Evolutionary conservation across 1,140 invertebrate species (phyloP).

Genomic region (Megalopta genalis): DNA sequence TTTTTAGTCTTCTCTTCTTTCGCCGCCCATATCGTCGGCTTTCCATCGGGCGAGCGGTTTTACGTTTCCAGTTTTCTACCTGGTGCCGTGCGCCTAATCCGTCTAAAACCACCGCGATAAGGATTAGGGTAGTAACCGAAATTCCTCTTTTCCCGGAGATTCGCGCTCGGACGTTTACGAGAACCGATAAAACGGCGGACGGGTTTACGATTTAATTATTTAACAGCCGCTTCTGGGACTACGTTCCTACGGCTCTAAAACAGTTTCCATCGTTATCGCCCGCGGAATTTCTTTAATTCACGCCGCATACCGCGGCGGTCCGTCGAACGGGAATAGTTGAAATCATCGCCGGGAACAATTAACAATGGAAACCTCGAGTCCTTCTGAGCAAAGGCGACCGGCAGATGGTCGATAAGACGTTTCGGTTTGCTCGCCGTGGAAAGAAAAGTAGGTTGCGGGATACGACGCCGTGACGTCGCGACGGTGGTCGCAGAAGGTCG

Average conservation of each 20-base stretch:
- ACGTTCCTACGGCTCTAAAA: neutral
- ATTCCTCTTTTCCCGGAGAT: neutral
- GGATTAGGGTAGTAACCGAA: neutral
- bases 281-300: neutral
- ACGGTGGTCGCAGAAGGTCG: neutral
- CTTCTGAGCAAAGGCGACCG: no score
- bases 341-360: neutral
- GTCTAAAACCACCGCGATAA: neutral
- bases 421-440: neutral
- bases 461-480: neutral
- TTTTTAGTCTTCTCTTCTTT: no score
- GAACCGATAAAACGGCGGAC: conserved; percentile 1
- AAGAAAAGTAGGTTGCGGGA: conserved; percentile 26
- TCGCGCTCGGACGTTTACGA: conserved; percentile 5
- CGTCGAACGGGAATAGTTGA: neutral
- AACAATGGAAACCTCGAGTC: conserved; percentile 2
- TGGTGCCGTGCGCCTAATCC: neutral
- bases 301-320: neutral
- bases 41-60: neutral
- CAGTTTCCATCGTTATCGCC: neutral
- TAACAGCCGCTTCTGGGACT: neutral
- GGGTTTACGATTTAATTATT: neutral
- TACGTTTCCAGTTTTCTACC: conserved; percentile 6
- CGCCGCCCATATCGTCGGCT: no score
- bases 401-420: no score